phyloP scores from a whole-genome alignment of 2,113 vertebrate species.

The Lethenteron camtschaticum region DNA sequence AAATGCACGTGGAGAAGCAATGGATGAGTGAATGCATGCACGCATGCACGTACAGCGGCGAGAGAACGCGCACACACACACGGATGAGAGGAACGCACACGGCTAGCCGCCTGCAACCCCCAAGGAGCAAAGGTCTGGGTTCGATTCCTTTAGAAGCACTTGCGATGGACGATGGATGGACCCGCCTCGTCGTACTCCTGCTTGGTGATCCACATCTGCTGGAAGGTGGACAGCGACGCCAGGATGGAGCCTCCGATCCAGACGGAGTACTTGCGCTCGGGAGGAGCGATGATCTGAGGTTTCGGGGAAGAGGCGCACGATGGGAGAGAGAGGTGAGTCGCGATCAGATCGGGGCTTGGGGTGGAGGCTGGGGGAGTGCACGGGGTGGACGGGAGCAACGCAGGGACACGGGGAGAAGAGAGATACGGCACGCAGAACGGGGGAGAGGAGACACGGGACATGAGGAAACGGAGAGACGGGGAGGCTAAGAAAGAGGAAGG shows the following conservation, averaged over 20 bases:
- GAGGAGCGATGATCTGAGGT: slow-evolving; percentile 83
- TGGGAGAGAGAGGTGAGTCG: background rate
- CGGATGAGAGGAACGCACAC: too few relatives aligned
- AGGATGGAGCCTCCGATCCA: slow-evolving; percentile 99
- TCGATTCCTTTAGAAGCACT: slow-evolving; percentile 70
- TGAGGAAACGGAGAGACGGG: background rate
- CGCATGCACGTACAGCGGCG: too few relatives aligned
- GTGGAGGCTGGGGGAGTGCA: background rate
- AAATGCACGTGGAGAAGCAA: too few relatives aligned
- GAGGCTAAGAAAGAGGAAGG: background rate
- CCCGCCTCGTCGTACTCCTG: slow-evolving; percentile 97
- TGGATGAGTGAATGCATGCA: too few relatives aligned
- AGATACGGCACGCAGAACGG: too few relatives aligned
- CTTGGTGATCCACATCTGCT: slow-evolving; percentile 99
- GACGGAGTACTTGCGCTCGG: slow-evolving; percentile 98
- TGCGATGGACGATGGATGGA: slow-evolving; percentile 97
- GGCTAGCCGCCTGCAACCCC: too few relatives aligned
- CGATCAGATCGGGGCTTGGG: background rate
- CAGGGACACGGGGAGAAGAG: too few relatives aligned
- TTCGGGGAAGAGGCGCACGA: background rate
- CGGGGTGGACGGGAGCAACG: too few relatives aligned
- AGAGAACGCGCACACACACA: too few relatives aligned
- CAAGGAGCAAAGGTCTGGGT: too few relatives aligned
- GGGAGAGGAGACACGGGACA: background rate
- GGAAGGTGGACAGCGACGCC: slow-evolving; percentile 99